Evolutionary conservation across 2,888 invertebrate species (phyloP).

Genomic region (Apodemia duryi): DNA sequence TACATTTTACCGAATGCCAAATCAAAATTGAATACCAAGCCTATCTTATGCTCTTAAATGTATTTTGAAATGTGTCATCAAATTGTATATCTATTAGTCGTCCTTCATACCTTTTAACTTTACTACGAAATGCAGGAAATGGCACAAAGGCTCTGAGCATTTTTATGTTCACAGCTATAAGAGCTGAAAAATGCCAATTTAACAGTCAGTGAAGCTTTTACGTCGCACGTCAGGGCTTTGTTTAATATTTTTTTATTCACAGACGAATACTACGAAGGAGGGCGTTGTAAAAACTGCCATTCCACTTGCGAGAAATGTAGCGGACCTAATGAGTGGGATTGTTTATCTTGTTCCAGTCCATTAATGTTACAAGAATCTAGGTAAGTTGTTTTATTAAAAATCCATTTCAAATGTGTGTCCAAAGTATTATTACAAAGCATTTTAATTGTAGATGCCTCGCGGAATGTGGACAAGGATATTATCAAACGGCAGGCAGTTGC

Average conservation of each 20-base stretch:
- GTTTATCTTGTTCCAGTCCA: conserved; percentile 87
- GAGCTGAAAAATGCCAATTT: conserved; percentile 38
- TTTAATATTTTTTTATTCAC: conserved; percentile 47
- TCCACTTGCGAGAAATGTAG: conserved; percentile 91
- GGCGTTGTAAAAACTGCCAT: conserved; percentile 89
- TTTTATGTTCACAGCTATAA: conserved; percentile 33
- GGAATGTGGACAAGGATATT: conserved; percentile 88
- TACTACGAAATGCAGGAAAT: conserved; percentile 32
- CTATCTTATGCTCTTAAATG: background rate
- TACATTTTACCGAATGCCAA: too few relatives aligned
- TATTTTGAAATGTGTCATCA: background rate
- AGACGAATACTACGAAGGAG: conserved; percentile 88
- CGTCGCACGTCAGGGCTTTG: conserved; percentile 34
- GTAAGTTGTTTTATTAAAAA: conserved; percentile 43
- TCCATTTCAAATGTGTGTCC: conserved; percentile 28
- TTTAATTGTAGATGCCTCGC: conserved; percentile 82
- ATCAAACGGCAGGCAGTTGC: conserved; percentile 86
- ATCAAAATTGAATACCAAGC: too few relatives aligned
- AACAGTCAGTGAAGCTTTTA: conserved; percentile 37
- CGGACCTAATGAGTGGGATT: conserved; percentile 87
- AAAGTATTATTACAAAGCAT: too few relatives aligned
- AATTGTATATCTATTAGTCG: conserved; percentile 10
- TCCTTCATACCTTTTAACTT: conserved; percentile 26
- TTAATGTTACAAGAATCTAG: conserved; percentile 84
- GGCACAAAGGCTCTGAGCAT: conserved; percentile 35